phyloP scores from a whole-genome alignment of 2,888 invertebrate species.

The Sialis lutaria region DNA sequence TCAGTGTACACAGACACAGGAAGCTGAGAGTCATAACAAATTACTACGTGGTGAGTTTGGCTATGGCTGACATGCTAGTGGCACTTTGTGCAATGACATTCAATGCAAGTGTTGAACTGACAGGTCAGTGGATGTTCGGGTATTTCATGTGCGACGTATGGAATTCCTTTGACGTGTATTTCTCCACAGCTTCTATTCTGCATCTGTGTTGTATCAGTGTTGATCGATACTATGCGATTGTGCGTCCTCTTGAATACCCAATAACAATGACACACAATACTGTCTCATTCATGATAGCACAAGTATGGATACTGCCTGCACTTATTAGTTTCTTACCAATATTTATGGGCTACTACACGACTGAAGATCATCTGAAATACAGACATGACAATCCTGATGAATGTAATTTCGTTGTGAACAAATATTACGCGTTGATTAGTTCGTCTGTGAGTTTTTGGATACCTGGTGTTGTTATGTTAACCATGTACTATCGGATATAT shows the following conservation, averaged over 20 bases:
- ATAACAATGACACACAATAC: constrained; percentile 77
- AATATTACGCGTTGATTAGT: constrained; percentile 72
- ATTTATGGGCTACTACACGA: constrained; percentile 71
- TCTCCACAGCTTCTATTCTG: constrained; percentile 79
- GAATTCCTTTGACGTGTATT: constrained; percentile 88
- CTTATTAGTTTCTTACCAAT: constrained; percentile 89
- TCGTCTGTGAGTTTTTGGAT: constrained; percentile 89
- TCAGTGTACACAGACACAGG: constrained; percentile 63
- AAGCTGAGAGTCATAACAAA: constrained; percentile 79
- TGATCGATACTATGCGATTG: constrained; percentile 82
- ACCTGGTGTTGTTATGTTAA: constrained; percentile 80
- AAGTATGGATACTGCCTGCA: constrained; percentile 84
- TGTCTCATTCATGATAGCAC: constrained; percentile 64
- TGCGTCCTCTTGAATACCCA: constrained; percentile 81
- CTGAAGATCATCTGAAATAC: constrained; percentile 35
- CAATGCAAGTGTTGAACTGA: constrained; percentile 69
- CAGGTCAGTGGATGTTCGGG: constrained; percentile 78
- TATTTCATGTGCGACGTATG: constrained; percentile 85
- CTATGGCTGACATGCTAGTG: constrained; percentile 85
- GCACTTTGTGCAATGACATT: constrained; percentile 86
- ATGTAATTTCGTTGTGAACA: constrained; percentile 73
- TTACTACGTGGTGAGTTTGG: constrained; percentile 88
- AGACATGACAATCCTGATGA: constrained; percentile 48
- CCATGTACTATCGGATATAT: constrained; percentile 76
- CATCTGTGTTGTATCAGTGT: constrained; percentile 91